Conservation (phyloP, 2,113 vertebrate genomes). For the Nicator chloris region DNA sequence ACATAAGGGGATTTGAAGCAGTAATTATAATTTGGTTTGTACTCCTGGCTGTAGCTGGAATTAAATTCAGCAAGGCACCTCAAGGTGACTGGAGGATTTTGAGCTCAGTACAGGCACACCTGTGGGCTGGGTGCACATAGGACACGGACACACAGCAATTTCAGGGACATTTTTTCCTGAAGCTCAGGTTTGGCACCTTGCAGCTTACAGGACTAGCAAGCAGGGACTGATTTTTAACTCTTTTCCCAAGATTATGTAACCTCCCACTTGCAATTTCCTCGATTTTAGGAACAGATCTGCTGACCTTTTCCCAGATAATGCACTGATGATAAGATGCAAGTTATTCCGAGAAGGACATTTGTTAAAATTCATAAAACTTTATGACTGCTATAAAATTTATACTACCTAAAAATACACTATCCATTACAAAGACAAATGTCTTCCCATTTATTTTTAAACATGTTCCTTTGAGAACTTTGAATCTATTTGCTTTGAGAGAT, state of each 20-base stretch:
- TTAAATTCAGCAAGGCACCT: neutral
- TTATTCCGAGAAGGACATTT: neutral
- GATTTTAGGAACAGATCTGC: neutral
- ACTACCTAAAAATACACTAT: neutral
- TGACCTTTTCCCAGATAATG: neutral
- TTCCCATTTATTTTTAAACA: neutral
- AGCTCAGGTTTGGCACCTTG: neutral
- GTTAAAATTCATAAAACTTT: neutral
- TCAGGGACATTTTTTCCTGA: neutral
- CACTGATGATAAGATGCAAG: neutral
- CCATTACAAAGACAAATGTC: neutral
- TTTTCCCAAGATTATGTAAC: neutral
- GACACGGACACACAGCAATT: rapidly evolving
- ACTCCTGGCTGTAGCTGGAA: neutral
- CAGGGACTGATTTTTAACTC: neutral
- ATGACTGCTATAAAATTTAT: neutral
- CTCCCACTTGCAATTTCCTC: neutral
- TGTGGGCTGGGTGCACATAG: neutral
- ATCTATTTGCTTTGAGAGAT: neutral
- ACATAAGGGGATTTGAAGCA: neutral
- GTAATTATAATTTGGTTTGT: neutral
- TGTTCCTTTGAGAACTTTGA: neutral
- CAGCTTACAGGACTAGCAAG: neutral
- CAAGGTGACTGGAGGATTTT: neutral
- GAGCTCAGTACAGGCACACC: neutral